A percentile compares a stretch with the other conserved stretches of the same genome.
These are phyloP conservation scores for Sebastes melanostomus DNA, from an alignment of 2,797 vertebrate species.

Conservation along the genomic window DNA sequence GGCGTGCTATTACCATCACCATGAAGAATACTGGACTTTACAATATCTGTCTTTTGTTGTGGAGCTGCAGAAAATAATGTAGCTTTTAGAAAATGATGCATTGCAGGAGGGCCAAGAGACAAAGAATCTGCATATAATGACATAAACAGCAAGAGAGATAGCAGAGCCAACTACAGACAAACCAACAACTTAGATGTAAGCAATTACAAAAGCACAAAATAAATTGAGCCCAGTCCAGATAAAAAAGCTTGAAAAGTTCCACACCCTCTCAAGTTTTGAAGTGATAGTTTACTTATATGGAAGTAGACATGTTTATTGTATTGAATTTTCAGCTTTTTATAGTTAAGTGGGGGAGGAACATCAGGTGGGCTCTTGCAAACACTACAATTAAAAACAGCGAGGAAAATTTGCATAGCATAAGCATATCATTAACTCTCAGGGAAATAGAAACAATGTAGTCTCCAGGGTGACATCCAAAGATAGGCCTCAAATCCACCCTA, in stretches of 20 bases:
- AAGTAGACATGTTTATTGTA: constrained; percentile 44
- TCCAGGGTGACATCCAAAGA: constrained; percentile 72
- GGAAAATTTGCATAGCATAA: constrained; percentile 68
- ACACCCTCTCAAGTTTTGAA: constrained; percentile 33
- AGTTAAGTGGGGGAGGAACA: constrained; percentile 63
- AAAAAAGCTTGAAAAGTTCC: constrained; percentile 11
- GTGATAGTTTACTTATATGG: constrained; percentile 23
- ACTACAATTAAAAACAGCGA: constrained; percentile 75
- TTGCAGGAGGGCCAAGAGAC: background rate
- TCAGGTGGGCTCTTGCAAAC: constrained; percentile 67
- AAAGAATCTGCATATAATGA: background rate
- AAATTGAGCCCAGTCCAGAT: background rate
- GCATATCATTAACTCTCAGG: constrained; percentile 74
- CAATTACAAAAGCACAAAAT: background rate
- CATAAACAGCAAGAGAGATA: background rate
- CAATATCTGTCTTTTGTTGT: background rate
- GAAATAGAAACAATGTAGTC: constrained; percentile 70
- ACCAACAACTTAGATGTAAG: background rate
- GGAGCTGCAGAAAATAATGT: background rate
- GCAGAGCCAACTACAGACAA: background rate
- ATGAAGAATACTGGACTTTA: background rate
- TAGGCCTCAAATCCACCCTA: constrained; percentile 64
- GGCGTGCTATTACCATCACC: background rate
- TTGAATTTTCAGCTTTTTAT: constrained; percentile 60
- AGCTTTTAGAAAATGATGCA: background rate